Conservation (phyloP, 1,140 invertebrate species). For the Gonatopus flavifemur region DNA sequence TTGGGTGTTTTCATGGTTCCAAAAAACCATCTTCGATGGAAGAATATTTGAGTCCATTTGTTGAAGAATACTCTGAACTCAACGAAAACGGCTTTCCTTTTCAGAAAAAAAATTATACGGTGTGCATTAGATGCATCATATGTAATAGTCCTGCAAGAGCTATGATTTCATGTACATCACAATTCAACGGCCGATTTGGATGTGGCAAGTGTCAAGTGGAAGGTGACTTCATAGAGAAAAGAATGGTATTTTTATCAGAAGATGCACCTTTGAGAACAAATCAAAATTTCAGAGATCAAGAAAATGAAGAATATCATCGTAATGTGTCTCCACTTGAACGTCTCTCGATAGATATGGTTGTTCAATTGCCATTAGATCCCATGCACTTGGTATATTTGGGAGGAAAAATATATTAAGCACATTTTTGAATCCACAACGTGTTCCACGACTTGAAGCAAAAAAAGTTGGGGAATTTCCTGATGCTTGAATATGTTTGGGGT, state of each 20-base stretch:
- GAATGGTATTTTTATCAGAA: too few relatives aligned
- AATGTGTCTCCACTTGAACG: conserved; percentile 8
- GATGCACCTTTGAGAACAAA: conserved; percentile 12
- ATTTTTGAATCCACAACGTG: too few relatives aligned
- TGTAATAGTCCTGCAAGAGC: too few relatives aligned
- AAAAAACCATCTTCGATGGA: not conserved
- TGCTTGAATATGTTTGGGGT: too few relatives aligned
- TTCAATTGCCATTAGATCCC: conserved; percentile 24
- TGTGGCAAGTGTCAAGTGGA: too few relatives aligned
- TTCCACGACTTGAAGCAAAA: too few relatives aligned
- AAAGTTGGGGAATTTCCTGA: too few relatives aligned
- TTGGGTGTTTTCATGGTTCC: not conserved
- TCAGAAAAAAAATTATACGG: not conserved
- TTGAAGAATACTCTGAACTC: too few relatives aligned
- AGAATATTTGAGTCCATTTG: not conserved
- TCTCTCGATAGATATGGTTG: conserved; percentile 19
- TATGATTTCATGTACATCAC: too few relatives aligned
- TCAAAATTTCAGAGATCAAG: conserved; percentile 6
- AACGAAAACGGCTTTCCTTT: not conserved
- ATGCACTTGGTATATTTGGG: conserved; percentile 16
- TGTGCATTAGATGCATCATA: not conserved
- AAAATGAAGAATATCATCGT: conserved; percentile 11
- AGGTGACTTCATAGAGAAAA: conserved; percentile 13
- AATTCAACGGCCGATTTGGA: too few relatives aligned
- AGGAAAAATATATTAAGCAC: conserved; percentile 21